Evolutionary conservation across 2,888 invertebrate genomes (phyloP).

Genomic region (Lottia scabra): DNA sequence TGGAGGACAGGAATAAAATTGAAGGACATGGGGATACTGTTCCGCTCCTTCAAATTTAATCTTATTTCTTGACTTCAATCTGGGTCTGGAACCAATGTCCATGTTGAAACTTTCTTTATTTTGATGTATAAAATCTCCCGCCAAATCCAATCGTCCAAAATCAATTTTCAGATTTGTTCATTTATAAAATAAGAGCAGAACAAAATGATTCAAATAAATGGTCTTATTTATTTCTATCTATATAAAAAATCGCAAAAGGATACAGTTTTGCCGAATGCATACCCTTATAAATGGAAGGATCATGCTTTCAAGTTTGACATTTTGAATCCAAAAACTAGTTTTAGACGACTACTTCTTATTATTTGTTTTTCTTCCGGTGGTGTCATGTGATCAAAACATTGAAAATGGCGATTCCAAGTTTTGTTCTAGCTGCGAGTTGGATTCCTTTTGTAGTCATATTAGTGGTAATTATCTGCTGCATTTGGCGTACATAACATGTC

Average conservation of each 20-base stretch:
- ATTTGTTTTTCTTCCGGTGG: background rate
- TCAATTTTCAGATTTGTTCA: background rate
- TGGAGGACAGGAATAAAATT: constrained; percentile 83
- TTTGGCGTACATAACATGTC: no score
- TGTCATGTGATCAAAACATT: constrained; percentile 23
- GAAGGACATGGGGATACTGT: constrained; percentile 40
- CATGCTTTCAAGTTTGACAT: no score
- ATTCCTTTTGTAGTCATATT: constrained; percentile 66
- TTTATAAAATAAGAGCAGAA: no score
- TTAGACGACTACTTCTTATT: no score
- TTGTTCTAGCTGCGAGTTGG: constrained; percentile 66
- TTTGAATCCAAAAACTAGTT: no score
- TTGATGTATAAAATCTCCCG: constrained; percentile 20
- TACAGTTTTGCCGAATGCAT: no score
- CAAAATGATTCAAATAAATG: no score
- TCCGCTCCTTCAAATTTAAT: constrained; percentile 13
- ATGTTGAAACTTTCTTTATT: constrained; percentile 18
- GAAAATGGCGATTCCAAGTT: constrained; percentile 48
- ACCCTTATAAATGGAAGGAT: no score
- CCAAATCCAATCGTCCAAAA: constrained; percentile 17
- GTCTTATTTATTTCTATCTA: no score
- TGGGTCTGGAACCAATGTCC: background rate
- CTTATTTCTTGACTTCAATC: background rate
- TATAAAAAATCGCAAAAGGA: no score
- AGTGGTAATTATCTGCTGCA: constrained; percentile 44